Evolutionary conservation across 2,113 vertebrate genomes (phyloP), one percentile per base, ranked within the genome.

Genomic region (Arvicanthis niloticus): DNA sequence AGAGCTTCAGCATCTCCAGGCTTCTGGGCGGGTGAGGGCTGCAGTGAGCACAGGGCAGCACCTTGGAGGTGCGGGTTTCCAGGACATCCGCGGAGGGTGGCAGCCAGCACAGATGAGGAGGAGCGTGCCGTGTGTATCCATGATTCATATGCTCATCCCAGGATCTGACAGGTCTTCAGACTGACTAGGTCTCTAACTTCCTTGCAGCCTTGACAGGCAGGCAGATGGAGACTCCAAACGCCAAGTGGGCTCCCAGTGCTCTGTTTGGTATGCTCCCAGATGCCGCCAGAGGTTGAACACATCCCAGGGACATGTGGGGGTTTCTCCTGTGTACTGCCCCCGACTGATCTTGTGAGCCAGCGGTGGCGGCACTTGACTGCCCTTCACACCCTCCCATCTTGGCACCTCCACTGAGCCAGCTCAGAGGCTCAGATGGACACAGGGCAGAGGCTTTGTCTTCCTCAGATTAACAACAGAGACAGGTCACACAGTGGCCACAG

Each of bases 1-100:
- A 97, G 90, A 96, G 73, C 81, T 1, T 88, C 73, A 88, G 94
- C 65, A 24, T 96, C 51, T 78, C 97, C 78, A 81, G 95, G 91
- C 94, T 95, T 80, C 96, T 87, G 89, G 95, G 88, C 11, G 4
- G 24, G 45, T 8, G 42, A 92, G 80, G 90, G 91, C 96, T 95
- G 94, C 89, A 53, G 51, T 3, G 2, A 65, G 58, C 31, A 1
- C 75, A 37, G 92, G 97, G 94, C 88, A 94, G 75, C 88, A 31
- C 88, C 84, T n/a, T 67, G 42, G 84, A 75, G 40, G 92, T n/a
- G 2, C 42, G 1, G 29, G 90, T 62, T 84, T 70, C 89, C 2
- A 0, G 45, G 53, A 40, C 22, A 22, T n/a, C 68, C 1, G 0
- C 22, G 42, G 78, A 56, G 53, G 16, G 7, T 10, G 4, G 58